Conservation (phyloP, 2,888 invertebrate genomes). For the Orchesella flavescens region DNA sequence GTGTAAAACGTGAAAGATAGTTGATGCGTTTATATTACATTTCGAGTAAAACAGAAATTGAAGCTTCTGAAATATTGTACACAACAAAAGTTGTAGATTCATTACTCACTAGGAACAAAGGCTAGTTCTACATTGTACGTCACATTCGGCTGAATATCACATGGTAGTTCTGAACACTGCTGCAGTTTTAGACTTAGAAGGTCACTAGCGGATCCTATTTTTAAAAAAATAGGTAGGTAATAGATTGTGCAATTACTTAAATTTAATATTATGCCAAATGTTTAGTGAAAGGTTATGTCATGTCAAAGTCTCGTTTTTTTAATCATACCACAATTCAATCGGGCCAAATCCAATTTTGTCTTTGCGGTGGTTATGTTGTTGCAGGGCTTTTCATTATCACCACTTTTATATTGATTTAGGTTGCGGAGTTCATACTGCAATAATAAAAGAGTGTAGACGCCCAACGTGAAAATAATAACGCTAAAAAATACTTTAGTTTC, state of each 20-base stretch:
- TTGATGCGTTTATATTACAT: too few species aligned
- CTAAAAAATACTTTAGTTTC: slow-evolving; percentile 47
- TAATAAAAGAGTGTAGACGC: slow-evolving; percentile 35
- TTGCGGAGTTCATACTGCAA: slow-evolving; percentile 45
- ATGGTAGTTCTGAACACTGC: slow-evolving; percentile 40
- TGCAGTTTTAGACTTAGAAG: slow-evolving; percentile 3
- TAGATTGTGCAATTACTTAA: background rate
- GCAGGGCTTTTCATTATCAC: background rate
- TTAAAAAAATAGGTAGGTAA: background rate
- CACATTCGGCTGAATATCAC: slow-evolving; percentile 26
- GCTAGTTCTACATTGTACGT: slow-evolving; percentile 33
- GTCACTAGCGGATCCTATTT: slow-evolving; percentile 41
- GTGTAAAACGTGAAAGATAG: too few species aligned
- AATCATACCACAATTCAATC: slow-evolving; percentile 38
- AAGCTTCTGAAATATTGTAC: too few species aligned
- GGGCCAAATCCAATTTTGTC: slow-evolving; percentile 9
- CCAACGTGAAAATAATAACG: slow-evolving; percentile 43
- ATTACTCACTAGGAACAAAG: slow-evolving; percentile 33
- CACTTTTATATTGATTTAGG: slow-evolving; percentile 13
- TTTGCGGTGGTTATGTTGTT: background rate
- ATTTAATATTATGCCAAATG: too few species aligned
- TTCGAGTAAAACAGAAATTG: too few species aligned
- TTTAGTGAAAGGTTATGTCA: too few species aligned
- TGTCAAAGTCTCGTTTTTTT: too few species aligned
- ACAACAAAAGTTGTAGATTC: background rate